phyloP scores from a whole-genome alignment of 2,113 vertebrate genomes.

The Rafetus swinhoei region DNA sequence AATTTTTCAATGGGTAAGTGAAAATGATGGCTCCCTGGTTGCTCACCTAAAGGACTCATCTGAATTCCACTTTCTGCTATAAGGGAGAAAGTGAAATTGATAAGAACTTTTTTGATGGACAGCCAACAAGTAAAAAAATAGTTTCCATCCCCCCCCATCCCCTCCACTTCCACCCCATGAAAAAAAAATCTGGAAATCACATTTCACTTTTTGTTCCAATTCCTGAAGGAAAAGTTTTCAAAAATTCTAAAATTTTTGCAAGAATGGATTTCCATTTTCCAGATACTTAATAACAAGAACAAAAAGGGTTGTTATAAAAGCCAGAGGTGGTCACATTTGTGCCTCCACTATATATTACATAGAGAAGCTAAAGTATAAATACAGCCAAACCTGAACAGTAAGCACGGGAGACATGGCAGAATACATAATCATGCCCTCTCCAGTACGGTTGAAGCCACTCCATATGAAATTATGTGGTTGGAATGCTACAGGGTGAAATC shows the following conservation, averaged over 20 bases:
- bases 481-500: not conserved
- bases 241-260: not conserved
- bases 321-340: not conserved
- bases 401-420: not conserved
- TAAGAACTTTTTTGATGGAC: not conserved
- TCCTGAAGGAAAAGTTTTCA: not conserved
- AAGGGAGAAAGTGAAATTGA: not conserved
- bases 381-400: not conserved
- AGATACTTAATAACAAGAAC: not conserved
- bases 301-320: not conserved
- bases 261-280: not conserved
- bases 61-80: not conserved
- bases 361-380: not conserved
- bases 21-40: not conserved
- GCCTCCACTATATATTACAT: not conserved
- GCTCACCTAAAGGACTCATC: not conserved
- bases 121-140: too few relatives aligned
- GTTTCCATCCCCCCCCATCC: too few relatives aligned
- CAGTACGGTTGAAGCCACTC: not conserved
- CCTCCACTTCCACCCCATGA: not conserved
- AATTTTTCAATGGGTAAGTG: conserved; percentile 10
- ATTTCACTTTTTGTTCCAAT: not conserved
- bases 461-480: not conserved
- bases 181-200: not conserved
- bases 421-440: not conserved